Base-by-base conservation (phyloP, 2,888 invertebrate genomes). In the Loripinus fragilis region DNA sequence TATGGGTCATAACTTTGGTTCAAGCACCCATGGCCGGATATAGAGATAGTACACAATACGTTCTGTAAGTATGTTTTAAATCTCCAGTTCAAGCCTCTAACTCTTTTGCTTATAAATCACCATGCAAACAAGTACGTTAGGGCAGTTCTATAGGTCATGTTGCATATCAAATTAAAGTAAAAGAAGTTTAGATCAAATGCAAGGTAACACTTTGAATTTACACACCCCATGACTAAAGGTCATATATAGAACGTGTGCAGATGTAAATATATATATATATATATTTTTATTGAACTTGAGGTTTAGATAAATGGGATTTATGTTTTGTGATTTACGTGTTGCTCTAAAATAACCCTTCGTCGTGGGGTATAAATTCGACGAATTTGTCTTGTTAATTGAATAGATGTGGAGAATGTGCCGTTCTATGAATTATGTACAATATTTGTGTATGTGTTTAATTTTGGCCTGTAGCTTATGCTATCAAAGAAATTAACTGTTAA, bases 381-480 rank as follows among this genome's bases (percentile, higher is more conserved):
- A 15, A 60, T 33, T 28, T 33, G 10, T 12, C 33, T 12, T 60
- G 1, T 17, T 33, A 33, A 33, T 17, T 7, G 17, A 2, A 60
- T 60, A 33, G 17, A 28, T 52, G 2, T 52, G 25, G 23, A 20
- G n/a, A 52, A 2, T 52, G 2, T 52, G 52, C 15, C 52, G 25
- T 25, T 52, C 52, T 52, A 5, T 38, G 38, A 5, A 23, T 48
- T 23, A 15, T 52, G 25, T 52, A 52, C 1, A 5, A 23, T 38
- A 38, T 12, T 25, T 60, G 25, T 52, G 25, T 60, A 2, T 60
- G 60, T 60, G 3, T 60, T 5, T 60, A 60, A 33, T 33, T 60
- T 60, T 60, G 60, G 60, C 60, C 60, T 17, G 60, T 60, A 33
- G 60, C 60, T 33, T 60, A 52, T 52, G 60, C 33, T 60, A 60